Conservation (phyloP, 2,888 invertebrate species). For the Psococerastis gibbosa region DNA sequence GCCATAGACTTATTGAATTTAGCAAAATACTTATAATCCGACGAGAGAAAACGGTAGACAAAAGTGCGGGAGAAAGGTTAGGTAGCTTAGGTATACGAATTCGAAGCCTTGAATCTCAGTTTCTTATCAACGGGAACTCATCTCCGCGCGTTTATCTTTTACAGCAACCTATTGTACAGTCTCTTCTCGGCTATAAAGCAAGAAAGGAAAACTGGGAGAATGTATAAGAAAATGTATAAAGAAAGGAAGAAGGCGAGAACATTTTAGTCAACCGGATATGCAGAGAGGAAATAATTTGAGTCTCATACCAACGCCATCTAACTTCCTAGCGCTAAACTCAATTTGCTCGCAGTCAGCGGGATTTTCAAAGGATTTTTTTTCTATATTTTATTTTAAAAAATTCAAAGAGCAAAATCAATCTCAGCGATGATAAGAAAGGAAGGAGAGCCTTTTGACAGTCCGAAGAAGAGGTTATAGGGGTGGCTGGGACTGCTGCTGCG, state of each 20-base stretch:
- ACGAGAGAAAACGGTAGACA: too few species aligned
- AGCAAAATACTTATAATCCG: too few species aligned
- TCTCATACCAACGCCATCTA: background rate
- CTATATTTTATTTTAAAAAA: background rate
- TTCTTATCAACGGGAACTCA: too few species aligned
- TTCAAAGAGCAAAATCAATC: background rate
- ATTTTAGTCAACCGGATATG: background rate
- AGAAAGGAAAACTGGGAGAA: background rate
- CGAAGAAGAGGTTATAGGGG: too few species aligned
- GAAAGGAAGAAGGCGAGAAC: background rate
- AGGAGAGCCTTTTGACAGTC: background rate
- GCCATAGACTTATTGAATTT: too few species aligned
- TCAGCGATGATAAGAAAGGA: background rate
- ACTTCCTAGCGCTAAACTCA: background rate
- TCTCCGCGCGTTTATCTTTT: too few species aligned
- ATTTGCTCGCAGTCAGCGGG: background rate
- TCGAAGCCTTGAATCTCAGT: too few species aligned
- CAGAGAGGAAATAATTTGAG: background rate
- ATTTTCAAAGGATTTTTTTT: background rate
- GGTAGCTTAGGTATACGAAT: too few species aligned
- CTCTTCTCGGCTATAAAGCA: background rate
- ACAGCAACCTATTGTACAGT: too few species aligned
- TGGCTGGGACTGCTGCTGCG: too few species aligned
- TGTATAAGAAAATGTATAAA: background rate
- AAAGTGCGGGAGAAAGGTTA: too few species aligned